Evolutionary conservation across 2,888 invertebrate genomes (phyloP).

Genomic region (Amorpha juglandis): DNA sequence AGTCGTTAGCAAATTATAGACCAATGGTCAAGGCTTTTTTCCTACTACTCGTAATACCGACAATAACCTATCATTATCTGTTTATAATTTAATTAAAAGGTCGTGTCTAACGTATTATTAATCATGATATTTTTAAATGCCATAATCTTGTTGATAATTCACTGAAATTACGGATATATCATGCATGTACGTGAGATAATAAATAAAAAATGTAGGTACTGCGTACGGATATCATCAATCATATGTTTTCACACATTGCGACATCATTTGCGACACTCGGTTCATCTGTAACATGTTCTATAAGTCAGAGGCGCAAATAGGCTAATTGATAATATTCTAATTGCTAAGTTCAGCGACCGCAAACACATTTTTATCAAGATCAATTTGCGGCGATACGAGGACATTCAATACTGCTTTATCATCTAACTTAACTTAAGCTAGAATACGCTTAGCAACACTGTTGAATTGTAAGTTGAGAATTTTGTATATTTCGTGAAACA

Average conservation of each 20-base stretch:
- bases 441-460: background rate
- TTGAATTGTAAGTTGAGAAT: background rate
- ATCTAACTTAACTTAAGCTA: background rate
- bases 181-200: background rate
- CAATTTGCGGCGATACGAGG: background rate
- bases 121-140: background rate
- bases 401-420: background rate
- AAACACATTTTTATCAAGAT: conserved; percentile 2
- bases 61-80: background rate
- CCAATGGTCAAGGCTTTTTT: background rate
- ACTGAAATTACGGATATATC: background rate
- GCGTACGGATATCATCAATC: conserved; percentile 56
- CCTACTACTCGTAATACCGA: background rate
- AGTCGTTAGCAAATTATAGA: background rate
- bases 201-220: conserved; percentile 29
- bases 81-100: background rate
- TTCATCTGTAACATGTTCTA: background rate
- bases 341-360: conserved; percentile 11
- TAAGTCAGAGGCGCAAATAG: background rate
- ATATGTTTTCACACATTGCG: conserved; percentile 45
- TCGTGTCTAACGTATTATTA: background rate
- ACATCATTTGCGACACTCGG: conserved; percentile 31
- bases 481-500: background rate
- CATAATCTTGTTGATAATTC: background rate
- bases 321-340: conserved; percentile 16